Evolutionary conservation across 2,113 vertebrate species (phyloP), one percentile per base, ranked within the genome.

Genomic region (Phycodurus eques): DNA sequence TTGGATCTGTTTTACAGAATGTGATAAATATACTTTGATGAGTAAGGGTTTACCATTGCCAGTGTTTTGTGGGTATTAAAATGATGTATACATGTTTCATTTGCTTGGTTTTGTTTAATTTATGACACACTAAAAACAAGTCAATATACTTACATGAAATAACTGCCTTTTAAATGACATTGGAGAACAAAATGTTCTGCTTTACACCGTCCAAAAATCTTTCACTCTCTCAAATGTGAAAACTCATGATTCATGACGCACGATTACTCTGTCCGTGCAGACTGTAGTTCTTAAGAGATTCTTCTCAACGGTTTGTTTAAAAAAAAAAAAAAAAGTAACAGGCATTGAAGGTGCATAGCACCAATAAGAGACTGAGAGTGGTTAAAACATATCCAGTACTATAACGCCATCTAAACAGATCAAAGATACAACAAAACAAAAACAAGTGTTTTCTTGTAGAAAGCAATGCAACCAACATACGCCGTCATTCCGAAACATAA

Each of bases 261-360:
- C 39, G 68, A 73, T 80, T 85, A 79, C 80, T 84, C 27, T 60
- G 63, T 81, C 70, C 51, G 62, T 63, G 35, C 35, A 77, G 57
- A 56, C n/a, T 49, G 31, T 42, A 46, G 22, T 61, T 86, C 74
- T 69, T 46, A 5, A 75, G 68, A 57, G 49, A 70, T 54, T n/a
- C 46, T 72, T 72, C 33, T 71, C 20, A 74, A 63, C 1, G 73
- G 57, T 33, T 61, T 69, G 56, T 59, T 57, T 47, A 70, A 77
- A 75, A 15, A 78, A 2, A 75, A 15, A 78, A 2, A 39, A 39
- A 39, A 39, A 60, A 80, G 76, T 76, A 83, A 80, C 72, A 78
- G 68, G 65, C 71, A 84, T 47, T 12, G 35, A 2, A 27, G 80
- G 79, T 91, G 85, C 90, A 91, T 75, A 71, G 88, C 88, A 91